Base-by-base conservation (phyloP, 2,113 vertebrate genomes). In the Brachionichthys hirsutus region DNA sequence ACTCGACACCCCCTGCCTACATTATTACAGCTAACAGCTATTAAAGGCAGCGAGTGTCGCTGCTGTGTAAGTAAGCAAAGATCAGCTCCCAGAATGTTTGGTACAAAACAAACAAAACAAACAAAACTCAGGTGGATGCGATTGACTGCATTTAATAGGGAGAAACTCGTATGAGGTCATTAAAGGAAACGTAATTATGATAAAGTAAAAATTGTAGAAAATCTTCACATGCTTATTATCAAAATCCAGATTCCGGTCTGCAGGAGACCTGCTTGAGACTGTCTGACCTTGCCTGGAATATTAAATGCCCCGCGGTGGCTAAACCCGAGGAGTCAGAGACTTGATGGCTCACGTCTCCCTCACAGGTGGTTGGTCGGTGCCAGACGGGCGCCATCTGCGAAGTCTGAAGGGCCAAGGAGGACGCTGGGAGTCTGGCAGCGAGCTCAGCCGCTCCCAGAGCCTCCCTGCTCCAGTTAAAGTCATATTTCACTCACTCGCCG, bases 361-460 rank as follows among this genome's bases (percentile, higher is more conserved):
- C 71, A 76, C 83, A 85, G 73, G 82, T 88, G 70, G 72, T 77
- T 78, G 82, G 56, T 70, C 14, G 1, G 47, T 43, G 67, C 62
- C 53, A 13, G 40, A n/a, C n/a, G n/a, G 57, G 58, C 35, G 66
- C 87, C 78, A 82, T 85, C 82, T 84, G 81, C 40, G 34, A 67
- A 64, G 72, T 83, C 56, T 50, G 48, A 70, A 30, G 54, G 55
- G 68, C 77, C 83, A 83, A 79, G 66, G 78, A 79, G 78, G 73
- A 72, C 36, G 72, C 76, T 79, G 78, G 66, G 70, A 77, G 34
- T 54, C 67, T 78, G 78, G 83, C 81, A 80, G 58, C 1, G 22
- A 75, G 38, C 40, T 71, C 68, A 67, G 58, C 61, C 67, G 44
- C 75, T 77, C 72, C 51, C 62, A 16, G 13, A 56, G 64, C 30